phyloP scores from a whole-genome alignment of 2,888 invertebrate genomes.

The Phasia obesa region DNA sequence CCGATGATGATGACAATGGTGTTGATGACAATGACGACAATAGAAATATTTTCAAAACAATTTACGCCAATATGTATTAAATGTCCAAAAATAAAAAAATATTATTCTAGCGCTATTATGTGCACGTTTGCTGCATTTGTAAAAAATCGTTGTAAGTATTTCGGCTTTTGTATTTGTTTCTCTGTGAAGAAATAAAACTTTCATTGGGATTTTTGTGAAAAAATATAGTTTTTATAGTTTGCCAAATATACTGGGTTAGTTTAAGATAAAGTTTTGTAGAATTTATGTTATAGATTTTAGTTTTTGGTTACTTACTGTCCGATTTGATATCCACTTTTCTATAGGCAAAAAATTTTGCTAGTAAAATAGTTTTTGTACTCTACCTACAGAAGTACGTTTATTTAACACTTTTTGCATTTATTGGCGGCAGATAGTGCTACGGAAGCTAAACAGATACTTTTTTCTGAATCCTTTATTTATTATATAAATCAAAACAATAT shows the following conservation, averaged over 20 bases:
- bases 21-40: conserved; percentile 15
- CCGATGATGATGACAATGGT: conserved; percentile 11
- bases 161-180: not conserved
- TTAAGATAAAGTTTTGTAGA: not conserved
- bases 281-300: not conserved
- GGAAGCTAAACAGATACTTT: too few relatives aligned
- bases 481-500: too few relatives aligned
- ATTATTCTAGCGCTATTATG: too few relatives aligned
- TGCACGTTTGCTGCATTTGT: not conserved
- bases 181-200: not conserved
- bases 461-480: too few relatives aligned
- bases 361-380: too few relatives aligned
- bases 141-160: not conserved
- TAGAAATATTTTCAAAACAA: conserved; percentile 46
- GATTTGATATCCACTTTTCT: too few relatives aligned
- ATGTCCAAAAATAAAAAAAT: not conserved
- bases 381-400: too few relatives aligned
- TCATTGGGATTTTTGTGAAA: not conserved
- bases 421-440: too few relatives aligned
- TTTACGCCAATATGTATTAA: conserved; percentile 36
- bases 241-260: not conserved
- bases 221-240: too few relatives aligned
- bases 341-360: too few relatives aligned
- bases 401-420: too few relatives aligned
- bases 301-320: too few relatives aligned